These are phyloP conservation scores for Monopterus albus DNA, from an alignment of 2,113 vertebrate genomes.

Conservation along the genomic window DNA sequence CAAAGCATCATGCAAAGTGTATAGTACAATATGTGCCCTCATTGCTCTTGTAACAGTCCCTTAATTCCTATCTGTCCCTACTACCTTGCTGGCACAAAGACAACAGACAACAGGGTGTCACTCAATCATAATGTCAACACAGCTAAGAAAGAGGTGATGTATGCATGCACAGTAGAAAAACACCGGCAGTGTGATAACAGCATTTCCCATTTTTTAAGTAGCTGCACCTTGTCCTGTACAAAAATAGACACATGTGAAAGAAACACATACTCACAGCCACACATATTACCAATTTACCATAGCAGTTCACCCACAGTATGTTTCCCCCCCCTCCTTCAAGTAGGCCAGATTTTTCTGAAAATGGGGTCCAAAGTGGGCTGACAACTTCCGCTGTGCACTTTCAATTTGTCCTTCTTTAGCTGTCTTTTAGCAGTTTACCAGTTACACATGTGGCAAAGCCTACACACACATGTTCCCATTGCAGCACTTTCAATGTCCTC, in stretches of 20 bases:
- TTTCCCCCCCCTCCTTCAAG: conserved; percentile 21
- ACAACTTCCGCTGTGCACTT: conserved; percentile 49
- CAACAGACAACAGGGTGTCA: conserved; percentile 54
- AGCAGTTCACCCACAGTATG: conserved; percentile 5
- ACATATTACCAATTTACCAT: conserved; percentile 5
- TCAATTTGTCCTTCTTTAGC: conserved; percentile 38
- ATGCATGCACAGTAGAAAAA: conserved; percentile 43
- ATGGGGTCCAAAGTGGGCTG: conserved; percentile 54
- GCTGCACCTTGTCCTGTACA: conserved; percentile 15
- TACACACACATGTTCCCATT: conserved; percentile 60
- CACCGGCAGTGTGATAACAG: conserved; percentile 39
- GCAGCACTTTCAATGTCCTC: conserved; percentile 52
- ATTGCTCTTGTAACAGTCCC: conserved; percentile 12
- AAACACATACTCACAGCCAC: conserved; percentile 6
- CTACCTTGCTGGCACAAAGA: conserved; percentile 38
- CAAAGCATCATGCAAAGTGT: conserved; percentile 20
- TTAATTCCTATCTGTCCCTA: conserved; percentile 23
- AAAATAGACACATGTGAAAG: conserved; percentile 2
- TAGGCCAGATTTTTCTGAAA: conserved; percentile 41
- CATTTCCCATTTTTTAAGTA: conserved; percentile 31
- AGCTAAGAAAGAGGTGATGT: conserved; percentile 20
- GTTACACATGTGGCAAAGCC: conserved; percentile 48
- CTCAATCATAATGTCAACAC: conserved; percentile 36
- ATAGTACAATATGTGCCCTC: conserved; percentile 34
- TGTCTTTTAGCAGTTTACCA: conserved; percentile 52